phyloP scores from a whole-genome alignment of 1,140 invertebrate genomes.

The Aphidius ervi region DNA sequence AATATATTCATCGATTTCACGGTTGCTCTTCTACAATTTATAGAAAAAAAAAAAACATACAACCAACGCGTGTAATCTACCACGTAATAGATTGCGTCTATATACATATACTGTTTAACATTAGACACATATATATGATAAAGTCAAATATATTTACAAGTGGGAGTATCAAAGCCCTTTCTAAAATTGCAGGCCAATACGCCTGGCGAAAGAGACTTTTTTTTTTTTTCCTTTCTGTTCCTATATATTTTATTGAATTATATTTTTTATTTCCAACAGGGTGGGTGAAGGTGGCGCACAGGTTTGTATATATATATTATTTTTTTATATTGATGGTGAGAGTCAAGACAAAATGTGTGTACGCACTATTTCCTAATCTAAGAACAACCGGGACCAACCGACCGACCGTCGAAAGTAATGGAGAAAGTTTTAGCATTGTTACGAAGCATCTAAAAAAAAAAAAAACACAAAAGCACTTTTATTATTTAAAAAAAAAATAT shows the following conservation, averaged over 20 bases:
- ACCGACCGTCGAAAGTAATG: conserved; percentile 52
- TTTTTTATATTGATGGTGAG: neutral
- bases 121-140: neutral
- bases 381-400: conserved; percentile 30
- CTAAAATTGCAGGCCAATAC: conserved; percentile 39
- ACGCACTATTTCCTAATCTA: conserved; percentile 49
- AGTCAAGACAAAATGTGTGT: conserved; percentile 22
- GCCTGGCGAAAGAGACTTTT: neutral
- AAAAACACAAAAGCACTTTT: neutral
- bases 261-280: no score
- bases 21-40: neutral
- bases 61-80: no score
- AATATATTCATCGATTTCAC: neutral
- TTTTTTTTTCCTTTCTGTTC: no score
- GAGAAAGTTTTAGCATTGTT: conserved; percentile 53
- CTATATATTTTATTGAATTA: no score
- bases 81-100: no score
- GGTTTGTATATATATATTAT: conserved; percentile 1
- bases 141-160: neutral
- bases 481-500: no score
- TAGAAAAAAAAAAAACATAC: no score
- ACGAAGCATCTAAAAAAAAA: conserved; percentile 42
- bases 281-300: neutral
- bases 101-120: no score
- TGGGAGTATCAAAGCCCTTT: conserved; percentile 33